Evolutionary conservation across 2,113 vertebrate genomes (phyloP).

Genomic region (Corvus cornix): DNA sequence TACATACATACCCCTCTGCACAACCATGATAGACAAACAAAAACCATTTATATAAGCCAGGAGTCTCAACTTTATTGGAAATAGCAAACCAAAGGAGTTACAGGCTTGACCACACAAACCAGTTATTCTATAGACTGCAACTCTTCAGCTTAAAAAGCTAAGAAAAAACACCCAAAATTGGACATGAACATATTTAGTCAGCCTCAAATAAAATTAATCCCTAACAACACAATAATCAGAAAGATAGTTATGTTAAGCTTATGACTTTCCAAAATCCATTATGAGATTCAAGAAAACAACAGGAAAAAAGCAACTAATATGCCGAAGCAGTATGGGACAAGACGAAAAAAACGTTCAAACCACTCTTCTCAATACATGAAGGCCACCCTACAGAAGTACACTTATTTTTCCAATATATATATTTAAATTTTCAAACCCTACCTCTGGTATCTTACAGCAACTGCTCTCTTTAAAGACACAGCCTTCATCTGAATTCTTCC

Average conservation of each 20-base stretch:
- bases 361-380: background rate
- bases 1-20: background rate
- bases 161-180: background rate
- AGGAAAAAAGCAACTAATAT: background rate
- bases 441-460: background rate
- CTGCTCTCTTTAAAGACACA: background rate
- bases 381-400: background rate
- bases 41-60: background rate
- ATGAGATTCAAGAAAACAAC: background rate
- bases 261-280: background rate
- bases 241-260: background rate
- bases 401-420: background rate
- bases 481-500: background rate
- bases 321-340: background rate
- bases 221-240: background rate
- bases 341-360: fast-evolving
- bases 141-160: background rate
- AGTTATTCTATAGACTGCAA: background rate
- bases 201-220: background rate
- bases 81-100: background rate
- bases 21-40: fast-evolving
- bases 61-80: background rate
- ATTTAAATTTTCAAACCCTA: background rate
- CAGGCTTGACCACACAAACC: fast-evolving
- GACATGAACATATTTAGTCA: background rate